Percentiles rank a stretch among this genome's conserved stretches.
These are phyloP conservation scores for Indicator maculatus DNA, from an alignment of 2,113 vertebrate species.

Conservation along the genomic window DNA sequence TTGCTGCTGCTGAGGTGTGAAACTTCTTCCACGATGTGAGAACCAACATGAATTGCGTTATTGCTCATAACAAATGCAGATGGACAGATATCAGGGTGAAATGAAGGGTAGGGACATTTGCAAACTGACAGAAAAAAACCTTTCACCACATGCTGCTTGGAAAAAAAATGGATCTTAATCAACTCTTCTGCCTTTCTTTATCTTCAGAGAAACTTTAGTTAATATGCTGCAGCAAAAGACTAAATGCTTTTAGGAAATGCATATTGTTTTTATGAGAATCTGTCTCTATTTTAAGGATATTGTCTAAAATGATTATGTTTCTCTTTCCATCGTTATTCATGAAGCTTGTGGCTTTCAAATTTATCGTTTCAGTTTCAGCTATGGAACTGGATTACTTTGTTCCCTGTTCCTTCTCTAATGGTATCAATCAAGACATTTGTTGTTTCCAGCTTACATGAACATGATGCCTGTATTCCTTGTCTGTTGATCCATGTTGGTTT, in stretches of 20 bases:
- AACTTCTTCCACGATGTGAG: not conserved
- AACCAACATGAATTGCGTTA: not conserved
- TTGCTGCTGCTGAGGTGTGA: constrained; percentile 51
- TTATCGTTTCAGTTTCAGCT: not conserved
- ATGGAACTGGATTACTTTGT: not conserved
- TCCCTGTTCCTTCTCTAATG: not conserved
- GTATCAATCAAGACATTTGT: not conserved
- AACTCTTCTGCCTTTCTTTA: constrained; percentile 9
- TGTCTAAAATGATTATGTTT: constrained; percentile 8
- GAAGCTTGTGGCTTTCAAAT: not conserved
- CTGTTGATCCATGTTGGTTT: not conserved
- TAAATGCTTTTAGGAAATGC: constrained; percentile 5
- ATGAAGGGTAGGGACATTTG: constrained; percentile 30
- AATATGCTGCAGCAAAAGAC: not conserved
- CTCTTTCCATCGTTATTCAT: not conserved
- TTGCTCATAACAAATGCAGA: constrained; percentile 40
- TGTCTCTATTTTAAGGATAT: not conserved
- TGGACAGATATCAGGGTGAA: constrained; percentile 51
- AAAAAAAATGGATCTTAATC: not conserved
- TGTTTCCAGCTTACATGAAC: not conserved
- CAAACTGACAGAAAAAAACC: not conserved
- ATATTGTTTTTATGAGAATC: not conserved
- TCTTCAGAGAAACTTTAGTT: not conserved
- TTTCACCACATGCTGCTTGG: not conserved
- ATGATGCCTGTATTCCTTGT: not conserved